Percentiles rank a stretch among this genome's conserved stretches.
Conservation (phyloP, 1,140 invertebrate genomes). For the Piezodorus guildinii region DNA sequence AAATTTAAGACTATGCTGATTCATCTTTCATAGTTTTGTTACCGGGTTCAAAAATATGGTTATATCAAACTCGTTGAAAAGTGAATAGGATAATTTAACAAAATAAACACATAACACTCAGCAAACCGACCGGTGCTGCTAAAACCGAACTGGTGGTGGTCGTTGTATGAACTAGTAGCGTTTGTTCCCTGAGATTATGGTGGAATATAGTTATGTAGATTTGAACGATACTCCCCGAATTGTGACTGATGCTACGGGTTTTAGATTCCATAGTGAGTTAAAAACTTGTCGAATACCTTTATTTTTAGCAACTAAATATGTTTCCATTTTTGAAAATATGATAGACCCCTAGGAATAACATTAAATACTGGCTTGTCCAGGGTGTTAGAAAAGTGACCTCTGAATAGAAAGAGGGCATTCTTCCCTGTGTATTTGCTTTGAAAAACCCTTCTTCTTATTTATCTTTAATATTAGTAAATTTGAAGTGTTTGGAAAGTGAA, state of each 20-base stretch:
- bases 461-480: not conserved
- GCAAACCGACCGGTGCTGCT: not conserved
- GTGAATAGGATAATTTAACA: not conserved
- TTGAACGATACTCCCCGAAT: constrained; percentile 2
- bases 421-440: not conserved
- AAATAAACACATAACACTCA: not conserved
- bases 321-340: not conserved
- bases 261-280: not conserved
- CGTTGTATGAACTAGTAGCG: not conserved
- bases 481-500: not conserved
- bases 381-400: constrained; percentile 9
- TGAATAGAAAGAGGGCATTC: constrained; percentile 11
- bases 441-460: not conserved
- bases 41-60: too few relatives aligned
- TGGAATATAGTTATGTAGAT: constrained; percentile 1
- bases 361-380: constrained; percentile 4
- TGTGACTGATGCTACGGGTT: not conserved
- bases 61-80: too few relatives aligned
- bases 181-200: constrained; percentile 10
- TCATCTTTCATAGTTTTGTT: too few relatives aligned
- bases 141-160: constrained; percentile 5
- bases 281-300: not conserved
- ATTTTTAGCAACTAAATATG: not conserved
- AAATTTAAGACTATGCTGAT: too few relatives aligned
- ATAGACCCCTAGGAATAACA: not conserved